Evolutionary conservation across 1,140 invertebrate genomes (phyloP), one percentile per base, ranked within the genome.

Genomic region (Drosophila rufa): DNA sequence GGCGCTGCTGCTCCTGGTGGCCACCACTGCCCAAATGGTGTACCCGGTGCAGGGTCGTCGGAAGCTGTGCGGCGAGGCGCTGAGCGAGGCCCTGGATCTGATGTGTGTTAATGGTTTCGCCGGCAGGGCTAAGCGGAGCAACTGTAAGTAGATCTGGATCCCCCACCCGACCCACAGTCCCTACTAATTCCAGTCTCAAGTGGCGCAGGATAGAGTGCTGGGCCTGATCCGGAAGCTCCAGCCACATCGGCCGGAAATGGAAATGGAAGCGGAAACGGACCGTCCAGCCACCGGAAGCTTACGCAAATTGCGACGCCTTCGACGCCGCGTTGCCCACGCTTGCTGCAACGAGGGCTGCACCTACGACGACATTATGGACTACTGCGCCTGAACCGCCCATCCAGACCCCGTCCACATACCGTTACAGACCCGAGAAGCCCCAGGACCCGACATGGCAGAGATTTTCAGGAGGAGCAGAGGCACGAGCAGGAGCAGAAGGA

Each of bases 341-440:
- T 90, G 85, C 55, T 90, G 85, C 86, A 51, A 59, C 11, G 40
- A 81, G 2, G 85, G 86, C 51, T 90, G 85, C 81, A 75, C 81
- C 81, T 90, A 90, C 58, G 85, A 85, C 14, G 86, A 90, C 42
- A 85, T 90, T 2, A 1, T 66, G 38, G 67, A 66, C 6, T 89
- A 89, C 17, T 89, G 85, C 38, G 78, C 81, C 59, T 80, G 51
- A 55, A 7, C 2, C 2, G 15, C n/a, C 22, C 12, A n/a, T 3
- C 17, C 4, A 27, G 15, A 62, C 8, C 3, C 25, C 53, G 36
- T 55, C 33, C 56, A 64, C 15, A 19, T 11, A 65, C 33, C 15
- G 45, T 19, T 38, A 36, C n/a, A 71, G 47, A 69, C 33, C 19
- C 46, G n/a, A 27, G n/a, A 22, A 64, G 14, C n/a, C 47, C 48